Evolutionary conservation across 2,113 vertebrate species (phyloP), one percentile per base, ranked within the genome.

Genomic region (Callionymus lyra): DNA sequence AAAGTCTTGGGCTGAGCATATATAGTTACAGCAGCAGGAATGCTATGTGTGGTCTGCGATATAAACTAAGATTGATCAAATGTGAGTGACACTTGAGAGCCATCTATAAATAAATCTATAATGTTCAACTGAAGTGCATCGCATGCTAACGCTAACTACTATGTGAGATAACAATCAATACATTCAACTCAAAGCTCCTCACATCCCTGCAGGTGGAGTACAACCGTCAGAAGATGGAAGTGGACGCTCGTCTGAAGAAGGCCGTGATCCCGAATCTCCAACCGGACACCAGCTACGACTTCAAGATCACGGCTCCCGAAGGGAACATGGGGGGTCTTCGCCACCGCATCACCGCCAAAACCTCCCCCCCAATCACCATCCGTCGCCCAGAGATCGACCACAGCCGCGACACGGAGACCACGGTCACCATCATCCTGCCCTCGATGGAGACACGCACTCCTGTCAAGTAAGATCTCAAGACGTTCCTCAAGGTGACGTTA

Each of bases 171-270:
- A n/a, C n/a, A n/a, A n/a, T n/a, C n/a, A n/a, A n/a, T n/a, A n/a
- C n/a, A n/a, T n/a, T n/a, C n/a, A n/a, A 34, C 36, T 4, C 1
- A 36, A 15, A 2, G 2, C 12, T 9, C 16, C 35, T 34, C 15
- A n/a, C n/a, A n/a, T n/a, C n/a, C n/a, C 10, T 50, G 10, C 63
- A 99, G 95, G 94, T 99, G 82, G 91, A 96, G 67, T 96, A 97
- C 44, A 93, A 90, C 0, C 84, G 85, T 41, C 84, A 90, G 52
- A 91, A 89, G 0, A 74, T 99, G 17, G 91, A 96, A 3, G 89
- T 98, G 59, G 93, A 98, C 0, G 94, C 93, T 38, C 84, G 89
- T 1, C 84, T 87, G 51, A 92, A 86, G 74, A 98, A 95, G 68
- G 92, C 90, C 0, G 90, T 97, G 51, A 97, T 99, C 77, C 90